Evolutionary conservation across 2,797 vertebrate species (phyloP).

Genomic region (Cygnus olor): DNA sequence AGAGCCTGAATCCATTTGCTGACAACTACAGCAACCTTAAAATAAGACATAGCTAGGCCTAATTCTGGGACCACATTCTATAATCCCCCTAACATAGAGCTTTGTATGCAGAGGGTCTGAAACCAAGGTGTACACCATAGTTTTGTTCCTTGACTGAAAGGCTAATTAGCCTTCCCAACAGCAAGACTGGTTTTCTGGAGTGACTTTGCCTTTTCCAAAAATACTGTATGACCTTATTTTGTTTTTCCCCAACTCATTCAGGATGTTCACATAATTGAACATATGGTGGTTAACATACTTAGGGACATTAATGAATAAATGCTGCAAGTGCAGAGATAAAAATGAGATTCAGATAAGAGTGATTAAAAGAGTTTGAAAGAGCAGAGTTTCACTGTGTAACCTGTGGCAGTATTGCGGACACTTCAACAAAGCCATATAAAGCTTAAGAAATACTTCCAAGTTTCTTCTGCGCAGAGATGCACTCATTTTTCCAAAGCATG

Average conservation of each 20-base stretch:
- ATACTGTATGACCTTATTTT: neutral
- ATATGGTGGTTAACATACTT: conserved; percentile 17
- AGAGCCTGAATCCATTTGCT: neutral
- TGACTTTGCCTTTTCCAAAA: neutral
- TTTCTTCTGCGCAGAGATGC: neutral
- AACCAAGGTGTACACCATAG: neutral
- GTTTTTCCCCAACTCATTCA: neutral
- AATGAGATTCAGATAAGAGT: conserved; percentile 2
- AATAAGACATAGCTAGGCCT: conserved; percentile 17
- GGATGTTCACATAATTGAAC: neutral
- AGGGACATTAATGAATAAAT: neutral
- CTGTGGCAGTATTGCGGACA: neutral
- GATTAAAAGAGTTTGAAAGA: conserved; percentile 36
- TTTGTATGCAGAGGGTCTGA: conserved; percentile 18
- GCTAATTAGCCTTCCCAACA: neutral
- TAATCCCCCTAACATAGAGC: neutral
- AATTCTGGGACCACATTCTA: neutral
- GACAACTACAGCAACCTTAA: neutral
- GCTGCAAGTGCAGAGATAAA: conserved; percentile 30
- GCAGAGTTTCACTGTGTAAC: neutral
- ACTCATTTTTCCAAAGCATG: neutral
- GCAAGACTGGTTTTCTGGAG: neutral
- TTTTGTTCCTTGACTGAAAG: neutral
- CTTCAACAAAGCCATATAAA: neutral
- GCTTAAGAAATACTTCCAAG: neutral